Base-by-base conservation (phyloP, 1,140 invertebrate species). In the Bombus cullumanus region DNA sequence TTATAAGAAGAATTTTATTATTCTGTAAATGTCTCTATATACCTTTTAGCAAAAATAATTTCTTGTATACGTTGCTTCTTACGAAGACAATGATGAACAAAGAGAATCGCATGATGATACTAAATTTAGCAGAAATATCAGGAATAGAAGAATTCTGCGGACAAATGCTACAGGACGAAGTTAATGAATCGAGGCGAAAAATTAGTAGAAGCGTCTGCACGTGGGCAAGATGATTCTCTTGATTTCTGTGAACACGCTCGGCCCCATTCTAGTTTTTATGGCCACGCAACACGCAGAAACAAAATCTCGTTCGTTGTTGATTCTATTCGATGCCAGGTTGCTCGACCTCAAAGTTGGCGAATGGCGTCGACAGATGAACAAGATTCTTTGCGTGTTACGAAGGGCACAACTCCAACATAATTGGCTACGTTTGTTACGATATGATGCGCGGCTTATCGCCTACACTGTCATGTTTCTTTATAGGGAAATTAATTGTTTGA, bases 321-420 rank as follows among this genome's bases (percentile, higher is more conserved):
- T 53, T 64, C 57, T 43, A 59, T 34, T 68, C 82, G 77, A 89
- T 90, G 83, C 77, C 86, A 86, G 59, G 53, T 83, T 64, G 47
- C n/a, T 76, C 59, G 86, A 89, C 83, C 77, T 86, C 77, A 64
- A 71, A 53, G 37, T 87, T 90, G 86, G 84, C 76, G 81, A 66
- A 43, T 41, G n/a, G 53, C 53, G 83, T 69, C 86, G 86, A 88
- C 81, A 78, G 71, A 90, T 81, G 76, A 85, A 88, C 83, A 83
- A 88, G 53, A 89, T 88, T 81, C 83, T 83, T 90, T 68, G 79
- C 79, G 76, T 25, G 82, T 84, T 75, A 73, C 83, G 73, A 84
- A 81, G 10, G 57, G 31, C 71, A 25, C 78, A 53, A 28, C n/a
- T 57, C 39, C 28, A 83, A 85, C 83, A 83, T 86, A 90, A 90